phyloP scores from a whole-genome alignment of 2,888 invertebrate genomes.

The Drosophila melanosoma region DNA sequence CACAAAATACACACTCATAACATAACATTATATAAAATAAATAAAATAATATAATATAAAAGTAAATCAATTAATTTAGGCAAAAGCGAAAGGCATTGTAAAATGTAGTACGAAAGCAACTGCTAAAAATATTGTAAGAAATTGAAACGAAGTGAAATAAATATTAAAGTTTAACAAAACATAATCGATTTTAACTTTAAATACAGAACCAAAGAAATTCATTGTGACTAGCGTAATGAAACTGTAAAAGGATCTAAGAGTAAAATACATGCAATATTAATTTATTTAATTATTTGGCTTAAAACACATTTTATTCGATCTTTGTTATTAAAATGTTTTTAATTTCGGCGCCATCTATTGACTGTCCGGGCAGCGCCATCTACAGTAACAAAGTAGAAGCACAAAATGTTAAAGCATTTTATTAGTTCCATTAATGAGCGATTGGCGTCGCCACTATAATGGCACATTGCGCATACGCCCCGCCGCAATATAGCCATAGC shows the following conservation, averaged over 20 bases:
- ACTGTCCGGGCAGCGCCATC: slow-evolving; percentile 10
- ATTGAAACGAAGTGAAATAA: slow-evolving; percentile 66
- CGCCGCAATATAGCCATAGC: background rate
- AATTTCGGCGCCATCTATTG: slow-evolving; percentile 9
- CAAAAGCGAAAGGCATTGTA: slow-evolving; percentile 43
- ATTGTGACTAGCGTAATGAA: background rate
- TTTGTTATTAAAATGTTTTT: background rate
- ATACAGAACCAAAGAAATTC: background rate
- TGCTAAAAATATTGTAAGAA: slow-evolving; percentile 69
- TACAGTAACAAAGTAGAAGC: background rate
- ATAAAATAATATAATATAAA: slow-evolving; percentile 33
- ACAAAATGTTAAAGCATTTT: background rate
- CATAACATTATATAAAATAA: slow-evolving; percentile 44
- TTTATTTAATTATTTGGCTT: background rate
- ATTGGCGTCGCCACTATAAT: background rate
- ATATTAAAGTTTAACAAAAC: slow-evolving; percentile 63
- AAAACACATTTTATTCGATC: background rate
- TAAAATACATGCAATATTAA: background rate
- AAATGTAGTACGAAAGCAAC: slow-evolving; percentile 59
- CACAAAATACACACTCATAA: slow-evolving; percentile 33
- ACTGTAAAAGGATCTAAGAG: background rate
- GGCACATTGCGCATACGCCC: slow-evolving; percentile 35
- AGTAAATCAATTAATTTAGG: slow-evolving; percentile 41
- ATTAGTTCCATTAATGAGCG: slow-evolving; percentile 4
- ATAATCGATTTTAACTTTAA: slow-evolving; percentile 6